A percentile compares a stretch with the other conserved stretches of the same genome.
Conservation (phyloP, 2,888 invertebrate genomes). For the Mystacides longicornis region DNA sequence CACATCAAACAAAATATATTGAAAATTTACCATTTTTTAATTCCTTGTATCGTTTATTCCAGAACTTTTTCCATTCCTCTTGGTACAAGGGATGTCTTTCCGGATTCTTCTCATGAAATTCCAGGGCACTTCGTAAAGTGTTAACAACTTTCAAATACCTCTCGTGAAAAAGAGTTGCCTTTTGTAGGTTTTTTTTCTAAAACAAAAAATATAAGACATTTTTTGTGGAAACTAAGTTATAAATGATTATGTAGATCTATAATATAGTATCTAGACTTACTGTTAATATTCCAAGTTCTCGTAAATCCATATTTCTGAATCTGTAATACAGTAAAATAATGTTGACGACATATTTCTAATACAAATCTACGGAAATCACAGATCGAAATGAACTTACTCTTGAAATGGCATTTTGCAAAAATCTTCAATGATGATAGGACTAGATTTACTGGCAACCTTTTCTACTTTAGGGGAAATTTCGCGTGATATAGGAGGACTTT, state of each 20-base stretch:
- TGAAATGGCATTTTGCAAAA: neutral
- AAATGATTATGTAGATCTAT: too few species aligned
- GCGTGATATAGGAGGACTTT: neutral
- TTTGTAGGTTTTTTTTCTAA: constrained; percentile 5
- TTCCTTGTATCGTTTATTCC: constrained; percentile 78
- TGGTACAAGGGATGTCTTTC: constrained; percentile 84
- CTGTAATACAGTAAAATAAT: too few species aligned
- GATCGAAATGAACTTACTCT: neutral
- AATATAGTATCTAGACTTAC: too few species aligned
- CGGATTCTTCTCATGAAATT: constrained; percentile 75
- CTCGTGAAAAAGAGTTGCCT: constrained; percentile 5
- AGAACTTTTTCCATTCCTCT: constrained; percentile 86
- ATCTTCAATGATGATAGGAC: neutral
- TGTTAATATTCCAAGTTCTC: too few species aligned
- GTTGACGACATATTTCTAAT: too few species aligned
- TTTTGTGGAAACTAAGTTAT: too few species aligned
- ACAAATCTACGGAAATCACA: neutral
- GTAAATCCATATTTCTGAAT: too few species aligned
- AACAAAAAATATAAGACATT: constrained; percentile 3
- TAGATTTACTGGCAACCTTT: neutral
- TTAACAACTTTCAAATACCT: neutral
- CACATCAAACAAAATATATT: neutral
- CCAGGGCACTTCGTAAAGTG: constrained; percentile 55
- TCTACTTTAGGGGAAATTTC: neutral
- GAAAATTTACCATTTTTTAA: constrained; percentile 50